Evolutionary conservation across 2,113 vertebrate genomes (phyloP).

Genomic region (Pantherophis guttatus): DNA sequence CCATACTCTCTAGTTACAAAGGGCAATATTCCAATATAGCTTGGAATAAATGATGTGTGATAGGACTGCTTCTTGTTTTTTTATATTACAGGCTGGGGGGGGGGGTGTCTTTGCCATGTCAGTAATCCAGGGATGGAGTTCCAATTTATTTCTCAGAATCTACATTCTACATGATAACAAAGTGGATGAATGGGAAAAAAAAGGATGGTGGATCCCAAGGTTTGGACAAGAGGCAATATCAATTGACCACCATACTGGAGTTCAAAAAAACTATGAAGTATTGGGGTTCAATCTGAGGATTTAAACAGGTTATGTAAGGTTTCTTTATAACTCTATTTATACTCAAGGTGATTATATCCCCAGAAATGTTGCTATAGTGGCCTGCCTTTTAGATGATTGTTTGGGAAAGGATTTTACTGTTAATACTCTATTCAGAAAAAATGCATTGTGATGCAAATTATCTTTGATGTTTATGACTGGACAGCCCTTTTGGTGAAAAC

Average conservation of each 20-base stretch:
- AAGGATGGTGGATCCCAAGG: background rate
- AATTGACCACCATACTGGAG: background rate
- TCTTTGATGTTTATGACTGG: background rate
- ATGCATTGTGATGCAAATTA: background rate
- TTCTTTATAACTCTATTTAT: background rate
- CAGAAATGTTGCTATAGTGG: background rate
- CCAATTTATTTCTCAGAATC: background rate
- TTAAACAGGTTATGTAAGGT: background rate
- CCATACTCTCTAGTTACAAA: background rate
- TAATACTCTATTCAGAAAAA: background rate
- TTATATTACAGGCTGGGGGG: background rate
- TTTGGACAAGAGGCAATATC: background rate
- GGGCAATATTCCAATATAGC: background rate
- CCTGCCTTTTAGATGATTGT: background rate
- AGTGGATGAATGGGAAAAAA: background rate
- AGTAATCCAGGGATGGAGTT: background rate
- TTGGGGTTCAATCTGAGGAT: background rate
- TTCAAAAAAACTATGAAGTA: background rate
- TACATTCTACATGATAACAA: background rate
- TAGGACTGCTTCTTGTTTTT: background rate
- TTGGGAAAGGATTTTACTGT: background rate
- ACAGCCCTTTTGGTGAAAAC: background rate
- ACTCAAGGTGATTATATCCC: background rate
- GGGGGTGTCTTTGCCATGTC: background rate
- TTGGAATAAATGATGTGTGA: background rate